Evolutionary conservation across 1,140 invertebrate genomes (phyloP).

Genomic region (Aphelenchoides avenae): DNA sequence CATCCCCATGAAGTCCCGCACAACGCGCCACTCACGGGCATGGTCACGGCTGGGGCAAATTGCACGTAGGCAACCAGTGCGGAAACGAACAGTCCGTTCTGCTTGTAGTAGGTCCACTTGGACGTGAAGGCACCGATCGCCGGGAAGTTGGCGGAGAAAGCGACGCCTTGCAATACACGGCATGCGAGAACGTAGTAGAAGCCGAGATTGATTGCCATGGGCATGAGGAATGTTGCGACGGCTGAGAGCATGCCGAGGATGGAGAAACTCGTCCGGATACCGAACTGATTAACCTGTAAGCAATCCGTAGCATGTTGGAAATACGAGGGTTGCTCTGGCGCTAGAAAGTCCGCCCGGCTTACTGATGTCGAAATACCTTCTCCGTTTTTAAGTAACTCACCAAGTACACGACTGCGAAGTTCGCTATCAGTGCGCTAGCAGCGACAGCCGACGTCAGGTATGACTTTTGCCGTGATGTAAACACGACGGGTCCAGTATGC

Average conservation of each 20-base stretch:
- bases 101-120: slow-evolving; percentile 57
- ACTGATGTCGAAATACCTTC: background rate
- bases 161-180: slow-evolving; percentile 48
- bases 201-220: slow-evolving; percentile 31
- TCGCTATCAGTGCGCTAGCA: slow-evolving; percentile 36
- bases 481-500: no score
- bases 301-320: no score
- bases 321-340: no score
- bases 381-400: slow-evolving; percentile 20
- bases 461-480: slow-evolving; percentile 22
- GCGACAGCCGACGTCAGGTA: slow-evolving; percentile 45
- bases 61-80: slow-evolving; percentile 48
- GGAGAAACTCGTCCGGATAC: slow-evolving; percentile 40
- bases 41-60: slow-evolving; percentile 48
- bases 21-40: slow-evolving; percentile 52
- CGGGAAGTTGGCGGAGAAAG: slow-evolving; percentile 51
- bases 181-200: slow-evolving; percentile 42
- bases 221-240: slow-evolving; percentile 29
- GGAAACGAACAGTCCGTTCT: slow-evolving; percentile 52
- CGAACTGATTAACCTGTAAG: slow-evolving; percentile 46
- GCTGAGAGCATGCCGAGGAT: slow-evolving; percentile 40
- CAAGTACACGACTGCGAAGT: slow-evolving; percentile 41
- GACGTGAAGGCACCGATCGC: slow-evolving; percentile 56
- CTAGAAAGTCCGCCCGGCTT: no score
- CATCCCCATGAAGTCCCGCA: slow-evolving; percentile 37